A percentile compares a stretch with the other conserved stretches of the same genome.
phyloP scores from a whole-genome alignment of 2,888 invertebrate genomes.

The Cantharis flavilabris region DNA sequence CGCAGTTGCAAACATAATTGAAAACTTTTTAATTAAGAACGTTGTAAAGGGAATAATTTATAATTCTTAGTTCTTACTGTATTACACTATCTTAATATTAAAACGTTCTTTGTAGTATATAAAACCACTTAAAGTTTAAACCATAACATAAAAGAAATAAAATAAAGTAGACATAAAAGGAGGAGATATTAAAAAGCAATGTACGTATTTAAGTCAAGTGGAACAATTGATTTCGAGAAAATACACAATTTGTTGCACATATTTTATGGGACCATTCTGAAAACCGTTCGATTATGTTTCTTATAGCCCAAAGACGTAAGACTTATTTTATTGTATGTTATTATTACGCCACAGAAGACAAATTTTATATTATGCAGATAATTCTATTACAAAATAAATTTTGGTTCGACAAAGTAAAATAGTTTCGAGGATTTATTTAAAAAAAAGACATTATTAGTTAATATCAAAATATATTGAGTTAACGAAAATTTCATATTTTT shows the following conservation, averaged over 20 bases:
- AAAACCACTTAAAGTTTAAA: background rate
- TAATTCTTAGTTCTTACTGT: constrained; percentile 3
- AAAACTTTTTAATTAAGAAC: constrained; percentile 13
- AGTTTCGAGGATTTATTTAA: background rate
- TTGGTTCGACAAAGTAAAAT: background rate
- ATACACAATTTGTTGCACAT: constrained; percentile 28
- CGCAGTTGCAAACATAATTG: constrained; percentile 12
- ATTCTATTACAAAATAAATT: background rate
- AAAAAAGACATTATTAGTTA: no score
- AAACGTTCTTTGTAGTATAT: background rate
- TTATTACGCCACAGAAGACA: constrained; percentile 22
- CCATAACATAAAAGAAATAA: background rate
- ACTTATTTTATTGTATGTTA: constrained; percentile 18
- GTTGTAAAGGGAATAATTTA: constrained; percentile 6
- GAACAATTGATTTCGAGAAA: constrained; percentile 15
- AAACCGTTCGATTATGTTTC: constrained; percentile 14
- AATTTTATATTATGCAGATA: constrained; percentile 13
- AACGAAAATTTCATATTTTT: no score
- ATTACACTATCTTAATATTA: background rate
- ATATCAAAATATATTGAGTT: background rate
- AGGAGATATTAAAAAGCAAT: constrained; percentile 7
- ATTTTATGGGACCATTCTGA: constrained; percentile 27
- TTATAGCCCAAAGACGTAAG: constrained; percentile 6
- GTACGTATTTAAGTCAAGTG: constrained; percentile 7
- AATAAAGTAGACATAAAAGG: background rate